Base-by-base conservation (phyloP, 2,113 vertebrate species). In the Saccopteryx bilineata region DNA sequence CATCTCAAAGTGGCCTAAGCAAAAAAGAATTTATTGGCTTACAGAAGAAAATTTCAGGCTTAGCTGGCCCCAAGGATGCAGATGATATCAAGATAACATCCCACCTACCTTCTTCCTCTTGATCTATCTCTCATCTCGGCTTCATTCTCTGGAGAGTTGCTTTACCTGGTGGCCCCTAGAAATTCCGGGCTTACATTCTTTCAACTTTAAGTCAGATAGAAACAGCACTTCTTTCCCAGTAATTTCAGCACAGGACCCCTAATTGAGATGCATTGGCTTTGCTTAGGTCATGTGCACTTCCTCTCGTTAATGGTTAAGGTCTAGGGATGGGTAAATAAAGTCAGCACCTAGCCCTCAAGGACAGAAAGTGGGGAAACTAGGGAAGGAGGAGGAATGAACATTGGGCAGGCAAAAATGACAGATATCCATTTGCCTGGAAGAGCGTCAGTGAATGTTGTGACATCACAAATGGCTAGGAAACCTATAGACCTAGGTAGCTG, bases 1-100 rank as follows among this genome's bases (percentile, higher is more conserved):
- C 13, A 89, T 93, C 2, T 78, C 90, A 91, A 94, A 69, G 69
- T 89, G 52, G 9, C 60, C 60, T 88, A 81, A 63, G 12, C n/a
- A 88, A 86, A 96, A 50, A 50, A 72, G 26, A 50, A 82, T 94
- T 85, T 93, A 54, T 91, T 83, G 74, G 63, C 31, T 69, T 75
- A 66, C 10, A 48, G 31, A 92, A 76, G 69, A 84, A 92, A 94
- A 85, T 9, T 81, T 95, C 39, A 72, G 26, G 28, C 23, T 66
- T 96, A 68, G 63, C 69, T 91, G 58, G 50, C 7, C 61, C 58
- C 24, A 86, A 89, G 24, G 54, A 80, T 50, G 21, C 23, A 88
- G n/a, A 56, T 86, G 31, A 84, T 92, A 19, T 81, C 39, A 68
- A 85, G 18, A 91, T 33, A 54, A 61, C 3, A 81, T 63, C 28